These are phyloP conservation scores for Trichonephila inaurata DNA, from an alignment of 1,140 invertebrate genomes.

Conservation along the genomic window DNA sequence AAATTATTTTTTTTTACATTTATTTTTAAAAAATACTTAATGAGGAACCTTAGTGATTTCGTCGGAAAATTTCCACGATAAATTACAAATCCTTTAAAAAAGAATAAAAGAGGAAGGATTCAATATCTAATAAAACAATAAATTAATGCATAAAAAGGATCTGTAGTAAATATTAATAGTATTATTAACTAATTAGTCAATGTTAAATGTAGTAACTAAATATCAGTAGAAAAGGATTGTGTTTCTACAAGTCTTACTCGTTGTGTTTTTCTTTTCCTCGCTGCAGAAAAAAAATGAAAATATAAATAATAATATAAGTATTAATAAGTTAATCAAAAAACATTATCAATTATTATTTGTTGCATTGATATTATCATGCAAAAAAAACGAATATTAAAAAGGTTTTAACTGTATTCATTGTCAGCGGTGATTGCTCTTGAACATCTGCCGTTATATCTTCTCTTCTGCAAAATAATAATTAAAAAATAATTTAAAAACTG, in stretches of 20 bases:
- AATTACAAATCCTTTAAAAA: no score
- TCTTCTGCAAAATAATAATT: neutral
- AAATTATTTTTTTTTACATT: no score
- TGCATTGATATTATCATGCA: neutral
- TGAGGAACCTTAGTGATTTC: no score
- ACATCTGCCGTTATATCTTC: constrained; percentile 47
- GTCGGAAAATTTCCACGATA: no score
- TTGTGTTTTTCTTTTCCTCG: constrained; percentile 20
- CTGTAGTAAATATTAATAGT: no score
- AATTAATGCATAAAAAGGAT: no score
- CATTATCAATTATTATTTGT: no score
- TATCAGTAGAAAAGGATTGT: neutral
- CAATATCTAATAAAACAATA: no score
- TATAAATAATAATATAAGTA: neutral
- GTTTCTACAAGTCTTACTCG: neutral
- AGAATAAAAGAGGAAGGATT: no score
- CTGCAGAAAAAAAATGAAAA: neutral
- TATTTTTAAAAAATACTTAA: no score
- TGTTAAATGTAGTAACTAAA: neutral
- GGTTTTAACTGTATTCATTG: neutral
- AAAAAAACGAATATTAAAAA: neutral
- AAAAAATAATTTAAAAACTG: no score
- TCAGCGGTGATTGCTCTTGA: constrained; percentile 35
- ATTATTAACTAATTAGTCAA: no score
- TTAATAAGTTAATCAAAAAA: neutral